Evolutionary conservation across 2,888 invertebrate species (phyloP).

Genomic region (Sepiola atlantica): DNA sequence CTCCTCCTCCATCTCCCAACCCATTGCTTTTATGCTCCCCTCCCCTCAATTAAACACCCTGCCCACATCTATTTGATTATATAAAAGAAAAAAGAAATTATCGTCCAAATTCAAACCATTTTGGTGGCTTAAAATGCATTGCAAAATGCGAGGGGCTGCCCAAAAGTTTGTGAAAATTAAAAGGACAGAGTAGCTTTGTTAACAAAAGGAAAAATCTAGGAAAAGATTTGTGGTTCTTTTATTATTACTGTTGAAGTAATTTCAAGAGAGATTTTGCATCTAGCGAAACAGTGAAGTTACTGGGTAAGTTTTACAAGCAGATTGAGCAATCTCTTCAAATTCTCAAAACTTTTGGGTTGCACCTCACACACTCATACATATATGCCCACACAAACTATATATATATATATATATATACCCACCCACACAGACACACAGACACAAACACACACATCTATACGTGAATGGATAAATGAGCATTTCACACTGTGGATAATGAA

Average conservation of each 20-base stretch:
- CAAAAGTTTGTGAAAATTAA: not conserved
- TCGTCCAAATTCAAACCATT: not conserved
- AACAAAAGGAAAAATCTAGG: not conserved
- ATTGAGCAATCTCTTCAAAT: not conserved
- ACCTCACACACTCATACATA: not conserved
- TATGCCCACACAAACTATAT: not conserved
- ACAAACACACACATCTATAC: not conserved
- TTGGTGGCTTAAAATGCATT: constrained; percentile 46
- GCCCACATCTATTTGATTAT: not conserved
- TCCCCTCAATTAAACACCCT: not conserved
- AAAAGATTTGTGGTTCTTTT: not conserved
- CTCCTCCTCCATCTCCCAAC: not conserved
- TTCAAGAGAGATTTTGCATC: not conserved
- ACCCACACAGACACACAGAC: not conserved
- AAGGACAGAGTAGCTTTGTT: not conserved
- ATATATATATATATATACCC: not conserved
- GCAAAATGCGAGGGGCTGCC: not conserved
- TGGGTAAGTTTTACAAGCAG: not conserved
- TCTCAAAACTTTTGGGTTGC: not conserved
- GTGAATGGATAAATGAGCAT: not conserved
- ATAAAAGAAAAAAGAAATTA: not conserved
- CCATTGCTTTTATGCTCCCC: not conserved
- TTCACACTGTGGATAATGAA: not conserved
- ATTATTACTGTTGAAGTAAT: not conserved
- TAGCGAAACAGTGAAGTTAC: not conserved